A percentile compares a stretch with the other conserved stretches of the same genome.
These are phyloP conservation scores for Embiotoca jacksoni DNA, from an alignment of 2,113 vertebrate genomes.

Conservation along the genomic window DNA sequence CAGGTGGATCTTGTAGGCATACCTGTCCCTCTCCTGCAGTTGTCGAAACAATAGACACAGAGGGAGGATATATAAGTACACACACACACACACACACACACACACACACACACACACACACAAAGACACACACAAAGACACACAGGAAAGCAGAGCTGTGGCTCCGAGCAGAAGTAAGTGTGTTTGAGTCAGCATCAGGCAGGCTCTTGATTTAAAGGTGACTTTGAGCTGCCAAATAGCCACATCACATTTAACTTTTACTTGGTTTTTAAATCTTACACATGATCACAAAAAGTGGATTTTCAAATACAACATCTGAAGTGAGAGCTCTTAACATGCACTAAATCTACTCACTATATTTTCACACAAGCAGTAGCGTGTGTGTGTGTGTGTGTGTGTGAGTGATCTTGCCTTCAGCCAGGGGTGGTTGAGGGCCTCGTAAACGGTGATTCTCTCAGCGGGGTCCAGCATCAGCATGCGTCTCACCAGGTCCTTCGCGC, in stretches of 20 bases:
- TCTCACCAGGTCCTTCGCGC: constrained; percentile 98
- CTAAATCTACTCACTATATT: rapidly evolving
- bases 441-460: constrained; percentile 98
- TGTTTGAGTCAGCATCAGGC: neutral
- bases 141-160: constrained; percentile 31
- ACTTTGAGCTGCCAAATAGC: neutral
- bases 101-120: neutral
- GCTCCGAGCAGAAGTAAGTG: constrained; percentile 25
- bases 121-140: neutral
- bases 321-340: neutral
- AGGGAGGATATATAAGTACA: neutral
- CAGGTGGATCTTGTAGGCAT: constrained; percentile 99
- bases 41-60: neutral
- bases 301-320: neutral
- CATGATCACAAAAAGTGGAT: neutral
- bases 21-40: constrained; percentile 95
- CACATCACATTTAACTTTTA: neutral
- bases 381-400: neutral
- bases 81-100: neutral
- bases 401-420: constrained; percentile 92
- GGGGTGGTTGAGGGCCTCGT: constrained; percentile 98
- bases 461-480: constrained; percentile 99
- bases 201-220: neutral
- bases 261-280: neutral
- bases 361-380: neutral